These are phyloP conservation scores for Leptocoma aspasia DNA, from an alignment of 2,113 vertebrate species.

Conservation along the genomic window DNA sequence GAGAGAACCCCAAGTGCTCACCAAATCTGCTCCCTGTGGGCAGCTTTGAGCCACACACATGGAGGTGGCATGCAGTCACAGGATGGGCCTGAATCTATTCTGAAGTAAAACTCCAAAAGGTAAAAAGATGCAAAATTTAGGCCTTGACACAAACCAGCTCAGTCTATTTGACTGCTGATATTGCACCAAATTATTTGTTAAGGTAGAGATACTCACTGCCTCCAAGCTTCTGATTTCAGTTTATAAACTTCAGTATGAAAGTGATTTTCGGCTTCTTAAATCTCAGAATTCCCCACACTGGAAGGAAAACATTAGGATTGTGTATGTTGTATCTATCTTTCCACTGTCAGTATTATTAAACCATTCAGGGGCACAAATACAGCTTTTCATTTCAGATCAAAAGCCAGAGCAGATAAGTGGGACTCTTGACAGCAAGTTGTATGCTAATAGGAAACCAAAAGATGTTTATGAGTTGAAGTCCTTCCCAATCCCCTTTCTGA, in stretches of 20 bases:
- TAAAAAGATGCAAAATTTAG: not conserved
- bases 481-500: not conserved
- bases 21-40: not conserved
- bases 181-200: not conserved
- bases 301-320: not conserved
- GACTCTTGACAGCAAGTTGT: not conserved
- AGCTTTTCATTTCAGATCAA: not conserved
- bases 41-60: not conserved
- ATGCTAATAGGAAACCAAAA: not conserved
- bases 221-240: constrained; percentile 1
- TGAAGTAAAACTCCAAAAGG: not conserved
- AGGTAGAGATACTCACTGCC: not conserved
- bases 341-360: not conserved
- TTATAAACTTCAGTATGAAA: not conserved
- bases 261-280: not conserved
- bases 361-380: not conserved
- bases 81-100: not conserved
- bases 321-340: not conserved
- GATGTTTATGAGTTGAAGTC: not conserved
- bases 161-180: not conserved
- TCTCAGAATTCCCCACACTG: not conserved
- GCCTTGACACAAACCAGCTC: not conserved
- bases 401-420: not conserved
- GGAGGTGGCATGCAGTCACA: not conserved
- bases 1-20: rapidly evolving